These are phyloP conservation scores for Malurus elegans DNA, from an alignment of 2,113 vertebrate genomes.

Conservation along the genomic window DNA sequence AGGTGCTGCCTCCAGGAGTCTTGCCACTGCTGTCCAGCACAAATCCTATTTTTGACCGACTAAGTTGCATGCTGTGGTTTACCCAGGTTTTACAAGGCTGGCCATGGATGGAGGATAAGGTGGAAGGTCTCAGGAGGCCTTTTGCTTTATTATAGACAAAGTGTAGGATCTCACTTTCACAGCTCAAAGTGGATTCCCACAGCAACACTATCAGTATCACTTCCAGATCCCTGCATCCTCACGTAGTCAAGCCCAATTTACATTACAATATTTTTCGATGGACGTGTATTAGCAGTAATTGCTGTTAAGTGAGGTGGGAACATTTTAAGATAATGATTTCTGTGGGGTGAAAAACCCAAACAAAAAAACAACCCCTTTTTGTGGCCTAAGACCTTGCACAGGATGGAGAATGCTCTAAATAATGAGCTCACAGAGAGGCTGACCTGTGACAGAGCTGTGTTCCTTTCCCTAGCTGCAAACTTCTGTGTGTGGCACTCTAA, in stretches of 20 bases:
- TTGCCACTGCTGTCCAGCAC: background rate
- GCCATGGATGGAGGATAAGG: background rate
- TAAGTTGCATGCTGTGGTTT: background rate
- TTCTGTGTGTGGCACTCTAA: background rate
- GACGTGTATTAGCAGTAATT: background rate
- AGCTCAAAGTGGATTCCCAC: background rate
- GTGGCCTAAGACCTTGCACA: background rate
- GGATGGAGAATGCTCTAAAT: background rate
- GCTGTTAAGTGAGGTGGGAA: conserved; percentile 6
- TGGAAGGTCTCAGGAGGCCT: background rate
- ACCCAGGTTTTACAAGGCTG: background rate
- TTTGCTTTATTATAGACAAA: background rate
- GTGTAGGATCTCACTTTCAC: background rate
- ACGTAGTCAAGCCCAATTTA: background rate
- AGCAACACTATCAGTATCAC: background rate
- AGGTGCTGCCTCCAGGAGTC: background rate
- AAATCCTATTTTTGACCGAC: background rate
- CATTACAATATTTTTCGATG: background rate
- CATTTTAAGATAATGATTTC: background rate
- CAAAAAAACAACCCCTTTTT: background rate
- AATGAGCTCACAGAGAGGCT: background rate
- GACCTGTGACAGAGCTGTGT: background rate
- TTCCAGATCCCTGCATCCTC: background rate
- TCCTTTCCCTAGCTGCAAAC: background rate
- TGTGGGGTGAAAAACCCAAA: background rate